Base-by-base conservation (phyloP, 1,140 invertebrate genomes). In the Pseudomyrmex pallidus region DNA sequence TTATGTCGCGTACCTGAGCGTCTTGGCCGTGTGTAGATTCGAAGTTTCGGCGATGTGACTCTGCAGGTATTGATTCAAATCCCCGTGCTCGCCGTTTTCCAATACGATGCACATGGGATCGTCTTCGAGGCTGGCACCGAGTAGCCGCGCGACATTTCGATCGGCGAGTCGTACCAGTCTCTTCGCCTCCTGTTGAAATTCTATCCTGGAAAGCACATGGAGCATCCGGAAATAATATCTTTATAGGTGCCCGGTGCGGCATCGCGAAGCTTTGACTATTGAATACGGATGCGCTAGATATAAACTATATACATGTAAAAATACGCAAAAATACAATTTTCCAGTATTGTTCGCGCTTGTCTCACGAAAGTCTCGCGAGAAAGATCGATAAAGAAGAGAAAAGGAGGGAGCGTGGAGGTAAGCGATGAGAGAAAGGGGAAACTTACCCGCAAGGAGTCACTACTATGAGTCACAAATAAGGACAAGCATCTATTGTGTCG, bases 21-120 rank as follows among this genome's bases (percentile, higher is more conserved):
- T 96, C 90, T 95, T 96, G 46, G 95, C 96, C 67, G 94, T 95
- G 68, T 95, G 93, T 15, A 95, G 94, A 7, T 95, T 95, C 4
- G 96, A 95, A 13, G 96, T 96, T 92, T 97, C 96, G 50, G 96
- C 96, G 66, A 97, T 95, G 93, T 97, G 96, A 89, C 97, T 96
- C 90, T 97, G 96, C 85, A 97, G 94, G 92, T 97, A 97, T 93
- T 97, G 96, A 95, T 97, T 96, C 87, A 97, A 94, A 94, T 97
- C 97, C 44, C 96, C 96, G 76, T 95, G 93, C 86, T 95, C 95
- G 76, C 94, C 92, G 91, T 97, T 97, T 92, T 97, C 96, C 85
- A 96, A 94, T 70, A 97, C 95, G 85, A 96, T 94, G 91, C 95
- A 96, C 80, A 97, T 95, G 22, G 97, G 97, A 88, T 97, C 96